Base-by-base conservation (phyloP, 2,113 vertebrate species). In the Myotis brandtii region DNA sequence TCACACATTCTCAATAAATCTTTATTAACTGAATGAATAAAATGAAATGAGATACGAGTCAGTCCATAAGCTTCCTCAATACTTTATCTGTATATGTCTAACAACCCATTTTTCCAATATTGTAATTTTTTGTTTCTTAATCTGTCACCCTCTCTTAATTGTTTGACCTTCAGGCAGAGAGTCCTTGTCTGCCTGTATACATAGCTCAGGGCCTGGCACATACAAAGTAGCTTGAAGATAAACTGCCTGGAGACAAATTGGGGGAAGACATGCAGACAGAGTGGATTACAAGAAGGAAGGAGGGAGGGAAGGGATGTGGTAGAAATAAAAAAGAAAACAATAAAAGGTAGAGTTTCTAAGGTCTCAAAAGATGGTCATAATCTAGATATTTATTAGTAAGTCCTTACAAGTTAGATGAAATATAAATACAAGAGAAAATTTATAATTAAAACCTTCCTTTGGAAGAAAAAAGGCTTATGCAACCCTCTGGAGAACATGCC, bases 381-480 rank as follows among this genome's bases (percentile, higher is more conserved):
- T 48, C 11, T 62, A 77, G 40, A 76, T 56, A n/a, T 64, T 66
- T 66, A 83, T 82, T 56, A 66, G 48, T 40, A 87, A 56, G 46
- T 76, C 37, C 50, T 88, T 67, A 69, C 20, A 93, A 91, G 2
- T 81, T 52, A 79, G 34, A 86, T 11, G 62, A 95, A 80, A 67
- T 34, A 30, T 32, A 91, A 46, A 46, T 72, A 37, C 8, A 83
- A 94, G 73, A 89, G 34, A 85, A 95, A 92, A 59, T 52, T 66
- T 21, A 54, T 96, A 32, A 89, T 91, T 89, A 94, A 96, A 96
- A 91, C 43, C 91, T 83, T 86, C 34, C 80, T 77, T 93, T 84
- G 64, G 62, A 92, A 73, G 66, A 88, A 80, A 17, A 91, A 93
- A 75, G 48, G 34, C 30, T 96, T 93, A 76, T 80, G n/a, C 37